Evolutionary conservation across 2,888 invertebrate genomes (phyloP).

Genomic region (Cerceris rybyensis): DNA sequence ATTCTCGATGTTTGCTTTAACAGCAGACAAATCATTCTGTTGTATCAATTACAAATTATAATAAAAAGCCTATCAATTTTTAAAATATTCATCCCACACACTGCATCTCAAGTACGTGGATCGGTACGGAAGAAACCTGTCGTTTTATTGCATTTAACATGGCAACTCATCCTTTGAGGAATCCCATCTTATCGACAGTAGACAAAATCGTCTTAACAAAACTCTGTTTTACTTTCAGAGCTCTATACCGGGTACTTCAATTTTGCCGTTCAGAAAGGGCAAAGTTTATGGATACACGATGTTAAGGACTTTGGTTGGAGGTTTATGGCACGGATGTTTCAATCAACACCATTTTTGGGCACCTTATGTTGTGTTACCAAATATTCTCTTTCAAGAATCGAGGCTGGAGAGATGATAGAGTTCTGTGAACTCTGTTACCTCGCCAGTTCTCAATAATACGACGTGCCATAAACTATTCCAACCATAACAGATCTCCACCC

Average conservation of each 20-base stretch:
- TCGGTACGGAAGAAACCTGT: conserved; percentile 15
- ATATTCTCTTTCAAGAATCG: too few relatives aligned
- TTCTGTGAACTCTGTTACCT: too few relatives aligned
- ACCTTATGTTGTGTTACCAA: too few relatives aligned
- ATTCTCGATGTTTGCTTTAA: not conserved
- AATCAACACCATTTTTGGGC: too few relatives aligned
- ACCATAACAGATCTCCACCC: too few relatives aligned
- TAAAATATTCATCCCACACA: not conserved
- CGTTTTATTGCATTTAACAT: not conserved
- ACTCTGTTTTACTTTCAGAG: conserved; percentile 26
- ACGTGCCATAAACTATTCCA: too few relatives aligned
- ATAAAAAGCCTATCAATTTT: not conserved
- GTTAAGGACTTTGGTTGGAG: too few relatives aligned
- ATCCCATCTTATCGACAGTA: conserved; percentile 22
- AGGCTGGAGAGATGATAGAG: too few relatives aligned
- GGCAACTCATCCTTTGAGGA: conserved; percentile 9
- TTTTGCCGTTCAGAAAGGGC: conserved; percentile 7
- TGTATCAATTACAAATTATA: not conserved
- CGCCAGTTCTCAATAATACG: too few relatives aligned
- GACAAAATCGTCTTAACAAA: not conserved
- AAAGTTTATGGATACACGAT: not conserved
- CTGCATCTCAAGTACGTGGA: too few relatives aligned
- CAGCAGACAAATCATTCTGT: too few relatives aligned
- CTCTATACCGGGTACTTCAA: conserved; percentile 15
- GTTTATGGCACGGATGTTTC: too few relatives aligned